Base-by-base conservation (phyloP, 2,888 invertebrate species). In the Athetis lepigone region DNA sequence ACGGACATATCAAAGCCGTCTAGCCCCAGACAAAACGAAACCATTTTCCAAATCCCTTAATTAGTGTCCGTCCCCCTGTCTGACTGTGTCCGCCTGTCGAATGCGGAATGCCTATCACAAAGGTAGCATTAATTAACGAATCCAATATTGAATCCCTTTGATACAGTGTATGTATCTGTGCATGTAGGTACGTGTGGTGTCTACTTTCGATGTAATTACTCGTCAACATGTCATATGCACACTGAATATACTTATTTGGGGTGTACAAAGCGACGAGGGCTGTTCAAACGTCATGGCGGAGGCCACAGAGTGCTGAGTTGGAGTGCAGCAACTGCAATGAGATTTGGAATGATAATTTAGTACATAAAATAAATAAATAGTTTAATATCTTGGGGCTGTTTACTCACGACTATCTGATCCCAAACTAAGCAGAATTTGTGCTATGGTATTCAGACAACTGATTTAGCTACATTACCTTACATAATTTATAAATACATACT, bases 101-200 rank as follows among this genome's bases (percentile, higher is more conserved):
- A 81, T 74, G 57, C 64, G 83, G 78, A 79, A 80, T 82, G 77
- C 71, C 83, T 74, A 79, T 81, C 86, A 85, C 86, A 87, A 85
- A 84, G 88, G 88, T 84, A 84, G 83, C 83, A 85, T 87, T 88
- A 88, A 88, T 88, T 88, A 88, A 87, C 83, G 81, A 82, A 85
- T 85, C 82, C 86, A 82, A 87, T 86, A 86, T 87, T 84, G 85
- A 84, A 87, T 84, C 85, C 79, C 46, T 79, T 83, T 80, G 77
- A 82, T 85, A 83, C 69, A 51, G 13, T 33, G 33, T 33, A 13
- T 33, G 33, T 49, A 49, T 42, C 11, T 39, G 33, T 55, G 25
- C 49, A 37, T 42, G 52, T 47, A 57, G 50, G 77, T 78, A 70
- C 69, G 70, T 76, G 59, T 65, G 75, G 77, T 74, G 82, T 83